These are phyloP conservation scores for Mus minutoides DNA, from an alignment of 2,797 vertebrate genomes.

Conservation along the genomic window DNA sequence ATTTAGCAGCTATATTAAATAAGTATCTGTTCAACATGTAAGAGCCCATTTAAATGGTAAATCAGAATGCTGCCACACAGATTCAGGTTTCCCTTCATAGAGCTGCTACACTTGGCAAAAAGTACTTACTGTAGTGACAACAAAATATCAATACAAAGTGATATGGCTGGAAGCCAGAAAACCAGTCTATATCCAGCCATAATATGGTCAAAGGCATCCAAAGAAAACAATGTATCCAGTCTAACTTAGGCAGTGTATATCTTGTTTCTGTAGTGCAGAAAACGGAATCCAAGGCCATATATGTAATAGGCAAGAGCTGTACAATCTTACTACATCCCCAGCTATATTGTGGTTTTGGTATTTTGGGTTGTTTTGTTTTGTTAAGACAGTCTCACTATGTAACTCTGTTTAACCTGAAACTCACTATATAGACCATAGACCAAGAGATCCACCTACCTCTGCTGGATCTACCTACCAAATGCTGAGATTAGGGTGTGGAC, in stretches of 20 bases:
- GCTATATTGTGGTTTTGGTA: neutral
- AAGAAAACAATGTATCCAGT: slow-evolving; percentile 19
- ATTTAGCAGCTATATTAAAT: slow-evolving; percentile 4
- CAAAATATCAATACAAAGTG: neutral
- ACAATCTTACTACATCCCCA: neutral
- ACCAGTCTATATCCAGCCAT: neutral
- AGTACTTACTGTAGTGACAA: slow-evolving; percentile 10
- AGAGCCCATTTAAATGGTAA: neutral
- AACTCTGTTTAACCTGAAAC: neutral
- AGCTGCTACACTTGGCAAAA: neutral
- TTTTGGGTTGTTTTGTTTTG: neutral
- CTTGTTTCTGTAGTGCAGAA: neutral
- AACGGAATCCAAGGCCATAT: neutral
- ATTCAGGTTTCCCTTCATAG: neutral
- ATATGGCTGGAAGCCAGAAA: slow-evolving; percentile 33
- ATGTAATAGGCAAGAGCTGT: neutral
- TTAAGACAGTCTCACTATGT: neutral
- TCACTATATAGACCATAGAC: neutral
- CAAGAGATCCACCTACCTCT: neutral
- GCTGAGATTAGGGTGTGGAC: neutral
- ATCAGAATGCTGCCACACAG: neutral
- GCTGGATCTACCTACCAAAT: neutral
- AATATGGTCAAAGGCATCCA: neutral
- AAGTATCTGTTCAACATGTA: neutral
- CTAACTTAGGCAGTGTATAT: neutral